Evolutionary conservation across 1,140 invertebrate species (phyloP), one percentile per base, ranked within the genome.

Genomic region (Drosophila hydei): DNA sequence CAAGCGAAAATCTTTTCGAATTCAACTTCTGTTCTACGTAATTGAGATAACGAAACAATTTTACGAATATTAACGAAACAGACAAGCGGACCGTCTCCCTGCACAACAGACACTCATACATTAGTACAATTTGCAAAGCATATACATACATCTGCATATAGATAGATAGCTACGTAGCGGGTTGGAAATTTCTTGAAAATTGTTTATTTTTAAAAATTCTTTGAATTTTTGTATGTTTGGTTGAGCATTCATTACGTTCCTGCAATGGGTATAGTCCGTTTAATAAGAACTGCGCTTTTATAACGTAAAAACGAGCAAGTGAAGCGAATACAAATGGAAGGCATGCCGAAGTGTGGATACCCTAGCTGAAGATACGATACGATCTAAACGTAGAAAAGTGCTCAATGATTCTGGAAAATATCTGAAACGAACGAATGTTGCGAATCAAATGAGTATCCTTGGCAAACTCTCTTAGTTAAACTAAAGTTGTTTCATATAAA

Each of bases 181-280:
- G 51, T 33, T 21, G 25, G 5, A 55, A 38, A 65, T 70, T 52
- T 87, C 84, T 88, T n/a, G 51, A 73, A 87, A 88, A 52, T 21
- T 67, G 52, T 61, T 69, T 56, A 56, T 72, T 79, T 62, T 55
- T 55, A 88, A 79, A 75, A 84, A 75, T 87, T 87, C 84, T 14
- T 19, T 58, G 65, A 70, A 74, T 74, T 68, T 33, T 40, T 52
- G 38, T 14, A 56, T 43, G 54, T 25, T 55, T 14, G 52, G 33
- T 36, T 65, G 54, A 33, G 40, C 25, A 54, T 63, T 54, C 61
- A 45, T 42, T 40, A 48, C 54, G 50, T 59, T 63, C 18, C 38
- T 38, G 47, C 47, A 50, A 59, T 59, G 54, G 21, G 45, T 47
- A 65, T 56, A 47, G 48, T 27, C 21, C 38, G 8, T 54, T 69